Evolutionary conservation across 2,113 vertebrate species (phyloP).

Genomic region (Dromaius novaehollandiae): DNA sequence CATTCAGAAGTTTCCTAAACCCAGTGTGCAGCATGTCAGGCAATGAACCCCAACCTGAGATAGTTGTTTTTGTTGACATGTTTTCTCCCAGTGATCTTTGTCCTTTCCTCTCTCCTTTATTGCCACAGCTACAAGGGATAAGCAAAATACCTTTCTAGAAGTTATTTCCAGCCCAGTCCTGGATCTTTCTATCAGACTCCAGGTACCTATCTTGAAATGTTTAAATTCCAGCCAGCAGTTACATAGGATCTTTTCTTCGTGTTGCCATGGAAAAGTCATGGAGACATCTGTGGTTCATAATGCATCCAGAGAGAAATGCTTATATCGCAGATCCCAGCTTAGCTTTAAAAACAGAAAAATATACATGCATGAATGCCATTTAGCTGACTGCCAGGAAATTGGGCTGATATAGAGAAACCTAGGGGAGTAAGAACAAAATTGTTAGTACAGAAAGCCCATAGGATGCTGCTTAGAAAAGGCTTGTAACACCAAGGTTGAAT

Average conservation of each 20-base stretch:
- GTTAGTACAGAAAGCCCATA: not conserved
- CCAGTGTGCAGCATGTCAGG: not conserved
- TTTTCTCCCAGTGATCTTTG: not conserved
- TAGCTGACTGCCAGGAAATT: not conserved
- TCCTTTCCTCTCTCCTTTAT: not conserved
- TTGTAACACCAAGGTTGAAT: not conserved
- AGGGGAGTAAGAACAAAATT: not conserved
- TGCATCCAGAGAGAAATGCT: not conserved
- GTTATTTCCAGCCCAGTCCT: not conserved
- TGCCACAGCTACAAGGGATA: not conserved
- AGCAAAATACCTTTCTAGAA: not conserved
- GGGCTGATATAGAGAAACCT: conserved; percentile 5
- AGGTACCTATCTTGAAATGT: not conserved
- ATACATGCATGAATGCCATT: not conserved
- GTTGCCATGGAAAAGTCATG: not conserved
- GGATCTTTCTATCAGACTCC: not conserved
- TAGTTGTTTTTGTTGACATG: not conserved
- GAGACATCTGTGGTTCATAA: not conserved
- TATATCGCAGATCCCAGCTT: not conserved
- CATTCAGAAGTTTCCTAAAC: not conserved
- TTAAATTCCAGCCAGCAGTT: not conserved
- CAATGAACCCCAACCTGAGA: not conserved
- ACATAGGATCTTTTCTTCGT: not conserved
- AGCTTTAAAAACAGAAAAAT: not conserved
- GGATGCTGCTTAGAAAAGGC: not conserved